Conservation (phyloP, 1,140 invertebrate species). For the Trichonephila inaurata region DNA sequence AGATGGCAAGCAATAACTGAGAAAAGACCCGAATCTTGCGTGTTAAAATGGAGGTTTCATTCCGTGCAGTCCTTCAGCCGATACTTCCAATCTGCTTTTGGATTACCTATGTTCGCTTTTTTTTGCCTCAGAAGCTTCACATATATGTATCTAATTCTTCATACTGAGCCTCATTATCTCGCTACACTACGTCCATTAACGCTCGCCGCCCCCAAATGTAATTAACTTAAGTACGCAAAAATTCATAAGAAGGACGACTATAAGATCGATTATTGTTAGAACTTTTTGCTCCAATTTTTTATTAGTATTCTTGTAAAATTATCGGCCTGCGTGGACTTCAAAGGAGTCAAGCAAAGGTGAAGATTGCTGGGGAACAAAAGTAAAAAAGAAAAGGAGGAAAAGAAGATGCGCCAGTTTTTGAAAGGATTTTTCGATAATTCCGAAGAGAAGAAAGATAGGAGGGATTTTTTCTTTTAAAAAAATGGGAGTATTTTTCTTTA, state of each 20-base stretch:
- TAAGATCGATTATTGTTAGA: conserved; percentile 71
- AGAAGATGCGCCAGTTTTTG: conserved; percentile 39
- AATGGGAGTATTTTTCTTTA: conserved; percentile 73
- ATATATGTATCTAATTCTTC: conserved; percentile 70
- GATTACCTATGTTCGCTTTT: conserved; percentile 55
- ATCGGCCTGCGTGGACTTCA: conserved; percentile 60
- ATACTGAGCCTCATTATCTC: conserved; percentile 70
- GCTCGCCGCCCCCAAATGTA: conserved; percentile 72
- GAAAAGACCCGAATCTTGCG: neutral
- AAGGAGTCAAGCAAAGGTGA: conserved; percentile 42
- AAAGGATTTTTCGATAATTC: conserved; percentile 72
- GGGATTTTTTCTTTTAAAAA: conserved; percentile 19
- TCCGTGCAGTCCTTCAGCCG: neutral
- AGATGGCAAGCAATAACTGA: neutral
- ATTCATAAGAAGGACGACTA: conserved; percentile 73
- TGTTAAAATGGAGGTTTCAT: neutral
- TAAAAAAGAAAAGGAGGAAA: neutral
- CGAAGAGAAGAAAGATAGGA: conserved; percentile 16
- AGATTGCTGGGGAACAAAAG: neutral
- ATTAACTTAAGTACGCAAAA: conserved; percentile 76
- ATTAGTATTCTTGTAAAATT: conserved; percentile 67
- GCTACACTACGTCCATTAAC: conserved; percentile 71
- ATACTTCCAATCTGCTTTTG: conserved; percentile 61
- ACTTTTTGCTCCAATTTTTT: conserved; percentile 56
- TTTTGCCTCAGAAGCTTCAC: neutral